These are phyloP conservation scores for Idaea dimidiata DNA, from an alignment of 2,888 invertebrate species.

Conservation along the genomic window DNA sequence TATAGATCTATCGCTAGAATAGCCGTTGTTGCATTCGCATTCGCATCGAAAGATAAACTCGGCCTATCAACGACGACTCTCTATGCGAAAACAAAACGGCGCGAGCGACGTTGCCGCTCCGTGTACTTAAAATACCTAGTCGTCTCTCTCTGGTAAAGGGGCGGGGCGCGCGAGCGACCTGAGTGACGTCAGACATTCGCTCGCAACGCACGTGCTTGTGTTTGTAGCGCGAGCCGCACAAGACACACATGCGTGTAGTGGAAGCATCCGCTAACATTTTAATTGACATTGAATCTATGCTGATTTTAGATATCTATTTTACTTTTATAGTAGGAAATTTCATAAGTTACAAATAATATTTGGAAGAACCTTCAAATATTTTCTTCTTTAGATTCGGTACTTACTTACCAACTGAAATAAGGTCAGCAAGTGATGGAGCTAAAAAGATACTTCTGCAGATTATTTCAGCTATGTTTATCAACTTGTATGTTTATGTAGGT, in stretches of 20 bases:
- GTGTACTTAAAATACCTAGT: constrained; percentile 35
- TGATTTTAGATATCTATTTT: constrained; percentile 4
- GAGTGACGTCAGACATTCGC: constrained; percentile 64
- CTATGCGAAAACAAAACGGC: constrained; percentile 73
- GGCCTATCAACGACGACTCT: constrained; percentile 66
- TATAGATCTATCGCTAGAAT: constrained; percentile 46
- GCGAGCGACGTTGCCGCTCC: constrained; percentile 68
- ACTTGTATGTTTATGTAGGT: constrained; percentile 1
- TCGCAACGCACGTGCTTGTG: constrained; percentile 74
- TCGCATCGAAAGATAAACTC: constrained; percentile 75
- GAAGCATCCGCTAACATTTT: constrained; percentile 48
- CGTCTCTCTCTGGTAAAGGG: constrained; percentile 53
- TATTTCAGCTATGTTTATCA: background rate
- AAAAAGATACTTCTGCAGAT: background rate
- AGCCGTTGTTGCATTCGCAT: constrained; percentile 72
- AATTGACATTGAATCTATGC: constrained; percentile 50
- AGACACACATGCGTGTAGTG: constrained; percentile 63
- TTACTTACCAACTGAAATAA: background rate
- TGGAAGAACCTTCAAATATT: too few relatives aligned
- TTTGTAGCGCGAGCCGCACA: constrained; percentile 67
- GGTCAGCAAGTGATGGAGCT: background rate
- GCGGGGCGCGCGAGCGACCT: constrained; percentile 62
- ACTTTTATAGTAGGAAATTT: background rate
- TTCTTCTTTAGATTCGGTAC: background rate
- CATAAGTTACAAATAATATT: background rate